Percentiles rank a stretch among this genome's conserved stretches.
These are phyloP conservation scores for Hydra vulgaris DNA, from an alignment of 30 jellyfish, hydroid and myxozoan genomes.

Conservation along the genomic window DNA sequence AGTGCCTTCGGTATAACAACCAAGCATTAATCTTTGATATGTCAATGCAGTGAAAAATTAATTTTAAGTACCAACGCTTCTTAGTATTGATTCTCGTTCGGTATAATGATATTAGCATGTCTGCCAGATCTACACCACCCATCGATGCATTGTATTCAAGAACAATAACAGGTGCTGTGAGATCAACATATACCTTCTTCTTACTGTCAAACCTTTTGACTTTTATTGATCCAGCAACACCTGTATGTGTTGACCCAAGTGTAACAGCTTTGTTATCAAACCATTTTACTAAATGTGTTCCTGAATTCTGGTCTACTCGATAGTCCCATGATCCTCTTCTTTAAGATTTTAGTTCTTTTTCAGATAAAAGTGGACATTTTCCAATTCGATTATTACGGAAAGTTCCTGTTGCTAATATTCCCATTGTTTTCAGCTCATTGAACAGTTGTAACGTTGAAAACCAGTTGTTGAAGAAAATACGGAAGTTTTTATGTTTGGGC, in stretches of 20 bases:
- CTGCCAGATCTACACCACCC: conserved; percentile 61
- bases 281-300: conserved; percentile 5
- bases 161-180: conserved; percentile 23
- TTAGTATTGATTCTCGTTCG: conserved; percentile 39
- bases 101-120: conserved; percentile 33
- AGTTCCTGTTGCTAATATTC: conserved; percentile 12
- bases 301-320: conserved; percentile 10
- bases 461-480: conserved; percentile 18
- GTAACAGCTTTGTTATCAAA: conserved; percentile 10
- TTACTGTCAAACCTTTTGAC: conserved; percentile 28
- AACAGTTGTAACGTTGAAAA: conserved; percentile 9
- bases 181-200: conserved; percentile 11
- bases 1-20: conserved; percentile 63
- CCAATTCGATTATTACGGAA: conserved; percentile 7
- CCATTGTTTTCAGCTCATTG: background rate
- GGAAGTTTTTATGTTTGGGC: conserved; percentile 8
- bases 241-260: conserved; percentile 17
- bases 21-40: conserved; percentile 52
- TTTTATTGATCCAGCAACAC: conserved; percentile 14
- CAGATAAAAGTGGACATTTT: conserved; percentile 9
- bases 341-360: conserved; percentile 1
- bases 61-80: conserved; percentile 51
- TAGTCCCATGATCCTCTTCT: conserved; percentile 11
- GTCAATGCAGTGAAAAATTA: conserved; percentile 57
- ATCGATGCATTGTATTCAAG: conserved; percentile 34